Evolutionary conservation across 2,888 invertebrate genomes (phyloP), one percentile per base, ranked within the genome.

Genomic region (Nesidiocoris tenuis): DNA sequence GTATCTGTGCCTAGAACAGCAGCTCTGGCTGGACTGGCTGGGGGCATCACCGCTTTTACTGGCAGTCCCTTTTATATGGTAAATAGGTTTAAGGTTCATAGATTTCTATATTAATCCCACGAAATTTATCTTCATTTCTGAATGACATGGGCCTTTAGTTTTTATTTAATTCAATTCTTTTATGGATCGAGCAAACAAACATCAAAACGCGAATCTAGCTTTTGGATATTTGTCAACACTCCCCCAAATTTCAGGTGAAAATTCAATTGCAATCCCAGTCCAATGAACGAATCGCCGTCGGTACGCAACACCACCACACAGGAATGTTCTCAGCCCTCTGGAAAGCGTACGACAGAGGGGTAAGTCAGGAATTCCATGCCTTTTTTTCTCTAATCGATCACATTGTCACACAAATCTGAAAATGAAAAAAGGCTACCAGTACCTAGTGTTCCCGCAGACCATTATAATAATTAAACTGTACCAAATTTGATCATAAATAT

Each of bases 11-110:
- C 87, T 0, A 87, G 87, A 77, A 92, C 91, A 57, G 87, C 92
- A 0, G 78, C 88, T 0, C 89, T 91, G 17, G 93, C 94, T 0
- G 94, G 93, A 0, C 79, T 89, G 0, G 90, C 94, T n/a, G 96
- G 96, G 0, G 88, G 89, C 19, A 82, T 92, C 16, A 96, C 95
- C 1, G 91, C 91, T 5, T 87, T 90, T 77, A 85, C 90, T 2
- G 94, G 92, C 5, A 95, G 95, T 82, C 96, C 96, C 0, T 90
- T 95, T 82, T 96, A 93, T 84, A 85, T 97, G 85, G 93, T 91
- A 85, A 83, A 82, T 80, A 64, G 2, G n/a, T n/a, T n/a, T n/a
- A n/a, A n/a, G n/a, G n/a, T n/a, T n/a, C 54, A 54, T 54, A 54
- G 7, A 17, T 17, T 59, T 59, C 59, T 59, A 17, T 54, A 16